Evolutionary conservation across 2,797 vertebrate genomes (phyloP), one percentile per base, ranked within the genome.

Genomic region (Danio albolineatus): DNA sequence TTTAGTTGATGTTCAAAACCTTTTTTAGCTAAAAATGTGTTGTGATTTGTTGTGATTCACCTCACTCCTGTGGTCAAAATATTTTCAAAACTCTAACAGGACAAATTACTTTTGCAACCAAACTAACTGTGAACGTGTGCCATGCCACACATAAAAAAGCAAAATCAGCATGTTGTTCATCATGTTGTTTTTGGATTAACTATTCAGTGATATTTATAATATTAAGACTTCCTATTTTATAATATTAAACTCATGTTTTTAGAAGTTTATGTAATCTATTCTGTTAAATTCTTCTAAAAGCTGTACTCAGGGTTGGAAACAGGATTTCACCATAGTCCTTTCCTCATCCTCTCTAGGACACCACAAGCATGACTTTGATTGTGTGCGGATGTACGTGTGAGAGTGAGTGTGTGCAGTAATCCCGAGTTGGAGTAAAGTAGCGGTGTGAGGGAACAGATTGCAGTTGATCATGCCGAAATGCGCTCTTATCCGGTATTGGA

Each of bases 401-500:
- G 48, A 71, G 64, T 76, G 66, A 69, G 81, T 73, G 49, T 54
- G 66, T 69, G 64, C 86, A 88, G 92, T 96, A 96, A 96, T 95
- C 95, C 94, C 83, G 88, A 91, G 90, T 93, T 94, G 91, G 91
- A 89, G 92, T 94, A 93, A 94, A 94, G 93, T 92, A 92, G 91
- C 92, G 92, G 93, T 95, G 93, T 95, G 93, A 92, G 92, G 93
- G 93, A 92, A 93, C 93, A 95, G 95, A 95, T 95, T 96, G 93
- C 95, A 95, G 94, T 94, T 96, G 94, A 96, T 97, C 95, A 94
- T 95, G 94, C 93, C 91, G 90, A 96, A 94, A 96, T 94, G 90
- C 85, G 91, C 83, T 89, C 94, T 96, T 96, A 96, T 96, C 95
- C 93, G 92, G 95, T 96, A 96, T 94, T 96, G 94, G 95, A 96